Conservation (phyloP, 2,797 vertebrate genomes). For the Acanthiza pusilla region DNA sequence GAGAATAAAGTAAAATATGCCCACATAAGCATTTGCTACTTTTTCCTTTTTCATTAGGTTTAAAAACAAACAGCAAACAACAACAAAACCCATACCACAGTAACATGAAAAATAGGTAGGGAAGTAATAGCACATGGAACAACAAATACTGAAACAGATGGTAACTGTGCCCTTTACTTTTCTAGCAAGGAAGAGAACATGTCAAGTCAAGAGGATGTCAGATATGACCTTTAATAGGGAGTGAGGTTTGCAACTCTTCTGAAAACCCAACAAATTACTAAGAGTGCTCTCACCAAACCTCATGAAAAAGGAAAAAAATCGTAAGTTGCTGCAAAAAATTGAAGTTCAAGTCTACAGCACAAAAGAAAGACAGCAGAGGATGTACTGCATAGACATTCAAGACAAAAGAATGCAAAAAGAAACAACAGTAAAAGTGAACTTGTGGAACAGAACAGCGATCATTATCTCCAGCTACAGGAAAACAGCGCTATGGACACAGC, state of each 20-base stretch:
- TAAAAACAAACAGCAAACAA: neutral
- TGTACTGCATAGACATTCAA: neutral
- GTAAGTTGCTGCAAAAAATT: neutral
- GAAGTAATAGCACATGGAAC: neutral
- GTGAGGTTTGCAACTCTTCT: neutral
- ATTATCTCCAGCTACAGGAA: neutral
- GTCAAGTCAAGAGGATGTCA: neutral
- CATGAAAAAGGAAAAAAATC: neutral
- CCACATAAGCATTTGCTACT: neutral
- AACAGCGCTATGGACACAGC: neutral
- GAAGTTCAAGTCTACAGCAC: neutral
- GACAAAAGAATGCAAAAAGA: neutral
- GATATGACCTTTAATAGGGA: neutral
- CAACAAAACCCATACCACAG: neutral
- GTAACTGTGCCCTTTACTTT: neutral
- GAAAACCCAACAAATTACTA: neutral
- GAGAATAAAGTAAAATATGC: neutral
- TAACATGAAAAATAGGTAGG: neutral
- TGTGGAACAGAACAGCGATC: neutral
- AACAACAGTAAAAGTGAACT: neutral
- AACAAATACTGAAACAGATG: neutral
- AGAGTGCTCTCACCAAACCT: accelerated
- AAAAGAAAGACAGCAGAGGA: neutral
- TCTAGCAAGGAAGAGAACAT: neutral
- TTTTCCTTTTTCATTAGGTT: neutral